Percentiles rank a stretch among this genome's conserved stretches.
Evolutionary conservation across 2,113 vertebrate genomes (phyloP).

Genomic region (Raphicerus campestris): DNA sequence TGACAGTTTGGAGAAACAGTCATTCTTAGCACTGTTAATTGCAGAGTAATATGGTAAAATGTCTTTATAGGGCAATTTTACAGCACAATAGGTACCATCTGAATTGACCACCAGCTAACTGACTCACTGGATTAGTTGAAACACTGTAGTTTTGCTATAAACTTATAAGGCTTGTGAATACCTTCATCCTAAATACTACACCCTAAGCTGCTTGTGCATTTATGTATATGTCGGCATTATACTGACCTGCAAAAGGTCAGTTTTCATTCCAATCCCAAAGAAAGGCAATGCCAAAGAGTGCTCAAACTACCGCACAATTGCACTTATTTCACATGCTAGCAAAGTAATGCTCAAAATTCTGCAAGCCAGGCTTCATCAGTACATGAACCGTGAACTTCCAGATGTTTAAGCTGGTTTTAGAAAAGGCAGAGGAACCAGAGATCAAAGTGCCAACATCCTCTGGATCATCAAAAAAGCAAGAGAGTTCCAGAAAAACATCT

Average conservation of each 20-base stretch:
- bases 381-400: rapidly evolving
- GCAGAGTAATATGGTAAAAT: background rate
- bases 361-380: background rate
- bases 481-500: background rate
- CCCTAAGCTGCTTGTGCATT: background rate
- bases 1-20: background rate
- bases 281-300: background rate
- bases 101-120: background rate
- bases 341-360: background rate
- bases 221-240: background rate
- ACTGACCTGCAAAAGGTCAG: background rate
- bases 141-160: background rate
- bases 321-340: background rate
- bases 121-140: background rate
- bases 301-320: rapidly evolving
- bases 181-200: background rate
- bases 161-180: background rate
- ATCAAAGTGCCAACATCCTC: background rate
- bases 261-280: background rate
- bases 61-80: background rate
- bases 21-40: background rate
- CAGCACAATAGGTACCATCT: background rate
- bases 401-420: background rate
- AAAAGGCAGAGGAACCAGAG: background rate
- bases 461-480: background rate